Percentiles rank a stretch among this genome's conserved stretches.
Evolutionary conservation across 2,797 vertebrate species (phyloP).

Genomic region (Bradypodion ventrale): DNA sequence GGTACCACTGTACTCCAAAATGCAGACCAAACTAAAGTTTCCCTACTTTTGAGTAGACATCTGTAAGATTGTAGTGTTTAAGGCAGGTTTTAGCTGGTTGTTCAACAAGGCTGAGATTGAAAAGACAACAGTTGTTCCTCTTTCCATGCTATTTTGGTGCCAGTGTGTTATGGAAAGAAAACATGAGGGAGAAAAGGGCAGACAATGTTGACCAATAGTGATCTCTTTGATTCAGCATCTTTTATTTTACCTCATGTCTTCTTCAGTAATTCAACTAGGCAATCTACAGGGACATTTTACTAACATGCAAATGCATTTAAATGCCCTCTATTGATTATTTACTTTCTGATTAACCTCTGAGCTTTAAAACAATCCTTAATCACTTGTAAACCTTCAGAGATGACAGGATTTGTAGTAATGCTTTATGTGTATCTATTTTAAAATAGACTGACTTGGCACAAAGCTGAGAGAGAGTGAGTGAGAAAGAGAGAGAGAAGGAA

Average conservation of each 20-base stretch:
- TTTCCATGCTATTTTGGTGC: background rate
- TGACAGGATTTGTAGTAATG: background rate
- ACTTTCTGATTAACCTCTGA: background rate
- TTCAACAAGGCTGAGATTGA: background rate
- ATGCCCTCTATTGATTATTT: background rate
- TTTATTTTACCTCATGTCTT: background rate
- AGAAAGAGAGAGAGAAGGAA: constrained; percentile 17
- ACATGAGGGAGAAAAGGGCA: background rate
- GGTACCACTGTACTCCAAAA: too few relatives aligned
- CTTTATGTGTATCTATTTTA: background rate
- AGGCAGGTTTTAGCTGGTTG: background rate
- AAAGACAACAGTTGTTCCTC: background rate
- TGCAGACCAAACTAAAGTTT: too few relatives aligned
- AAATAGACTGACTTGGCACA: background rate
- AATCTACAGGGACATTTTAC: background rate
- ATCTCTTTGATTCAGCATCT: background rate
- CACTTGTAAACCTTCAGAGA: background rate
- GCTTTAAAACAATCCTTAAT: background rate
- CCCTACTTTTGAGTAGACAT: background rate
- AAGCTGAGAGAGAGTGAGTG: background rate
- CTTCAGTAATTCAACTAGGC: background rate
- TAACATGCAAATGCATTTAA: background rate
- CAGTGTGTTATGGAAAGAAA: too few relatives aligned
- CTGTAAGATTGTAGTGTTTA: background rate
- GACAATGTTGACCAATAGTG: background rate